Evolutionary conservation across 2,888 invertebrate species (phyloP).

Genomic region (Theodoxus fluviatilis): DNA sequence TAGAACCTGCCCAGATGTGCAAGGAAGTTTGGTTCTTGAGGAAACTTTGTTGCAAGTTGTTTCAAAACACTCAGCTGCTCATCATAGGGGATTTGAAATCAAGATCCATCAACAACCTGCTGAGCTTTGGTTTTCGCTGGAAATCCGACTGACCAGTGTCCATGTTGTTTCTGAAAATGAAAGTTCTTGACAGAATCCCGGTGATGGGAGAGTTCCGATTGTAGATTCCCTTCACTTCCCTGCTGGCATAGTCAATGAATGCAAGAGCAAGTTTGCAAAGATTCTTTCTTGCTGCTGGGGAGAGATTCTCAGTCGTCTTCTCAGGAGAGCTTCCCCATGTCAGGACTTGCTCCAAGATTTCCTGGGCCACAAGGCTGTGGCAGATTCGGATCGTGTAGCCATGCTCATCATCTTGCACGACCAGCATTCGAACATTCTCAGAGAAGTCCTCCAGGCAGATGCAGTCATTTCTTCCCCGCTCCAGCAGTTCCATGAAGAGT

Average conservation of each 20-base stretch:
- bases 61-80: constrained; percentile 35
- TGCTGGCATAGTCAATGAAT: constrained; percentile 34
- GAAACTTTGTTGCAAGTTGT: constrained; percentile 34
- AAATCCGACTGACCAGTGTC: constrained; percentile 31
- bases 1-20: constrained; percentile 40
- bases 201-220: constrained; percentile 27
- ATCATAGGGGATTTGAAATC: constrained; percentile 34
- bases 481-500: constrained; percentile 32
- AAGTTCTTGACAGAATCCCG: constrained; percentile 35
- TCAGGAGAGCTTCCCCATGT: not conserved
- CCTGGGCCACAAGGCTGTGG: constrained; percentile 37
- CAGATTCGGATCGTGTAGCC: constrained; percentile 33
- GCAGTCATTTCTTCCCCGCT: constrained; percentile 26
- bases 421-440: constrained; percentile 26
- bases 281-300: constrained; percentile 30
- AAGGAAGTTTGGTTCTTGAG: constrained; percentile 36
- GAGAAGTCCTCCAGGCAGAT: constrained; percentile 32
- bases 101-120: constrained; percentile 35
- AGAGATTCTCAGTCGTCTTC: too few relatives aligned
- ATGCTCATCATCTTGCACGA: constrained; percentile 30
- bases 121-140: constrained; percentile 30
- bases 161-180: constrained; percentile 37
- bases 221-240: constrained; percentile 28
- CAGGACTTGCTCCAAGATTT: constrained; percentile 28
- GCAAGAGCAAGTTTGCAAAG: constrained; percentile 30